Conservation (phyloP, 2,888 invertebrate species). For the Oscheius sp. region DNA sequence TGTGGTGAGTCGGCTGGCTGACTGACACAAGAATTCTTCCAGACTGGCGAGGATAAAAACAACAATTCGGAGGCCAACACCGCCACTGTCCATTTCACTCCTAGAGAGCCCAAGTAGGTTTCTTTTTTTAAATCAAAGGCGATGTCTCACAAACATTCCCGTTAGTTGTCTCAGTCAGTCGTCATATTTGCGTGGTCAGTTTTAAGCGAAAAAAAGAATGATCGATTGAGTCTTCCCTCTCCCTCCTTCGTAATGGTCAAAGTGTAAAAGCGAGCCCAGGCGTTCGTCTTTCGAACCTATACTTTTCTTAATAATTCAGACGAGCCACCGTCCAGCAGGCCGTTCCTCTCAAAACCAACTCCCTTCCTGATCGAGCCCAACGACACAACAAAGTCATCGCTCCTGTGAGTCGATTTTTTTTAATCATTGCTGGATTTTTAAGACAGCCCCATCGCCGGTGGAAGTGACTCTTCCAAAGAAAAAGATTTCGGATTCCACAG, state of each 20-base stretch:
- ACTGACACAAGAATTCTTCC: not conserved
- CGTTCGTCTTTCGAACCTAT: conserved; percentile 19
- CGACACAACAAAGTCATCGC: conserved; percentile 3
- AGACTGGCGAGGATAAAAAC: conserved; percentile 25
- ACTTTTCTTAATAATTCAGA: conserved; percentile 1
- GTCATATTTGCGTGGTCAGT: not conserved
- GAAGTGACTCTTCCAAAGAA: conserved; percentile 23
- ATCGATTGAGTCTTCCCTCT: not conserved
- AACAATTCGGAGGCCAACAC: conserved; percentile 7
- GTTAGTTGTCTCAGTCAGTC: too few species aligned
- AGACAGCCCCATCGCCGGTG: conserved; percentile 23
- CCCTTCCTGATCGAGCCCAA: conserved; percentile 19
- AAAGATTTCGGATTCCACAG: not conserved
- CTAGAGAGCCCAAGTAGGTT: conserved; percentile 4
- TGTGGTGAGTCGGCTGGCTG: conserved; percentile 28
- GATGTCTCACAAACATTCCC: too few species aligned
- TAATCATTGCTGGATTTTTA: not conserved
- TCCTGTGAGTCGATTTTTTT: not conserved
- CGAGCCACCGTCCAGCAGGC: not conserved
- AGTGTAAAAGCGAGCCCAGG: conserved; percentile 15
- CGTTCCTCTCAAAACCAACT: too few species aligned
- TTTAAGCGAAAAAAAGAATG: not conserved
- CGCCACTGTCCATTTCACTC: conserved; percentile 7
- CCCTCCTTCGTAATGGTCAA: conserved; percentile 27
- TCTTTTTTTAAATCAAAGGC: not conserved